Evolutionary conservation across 2,888 invertebrate genomes (phyloP), one percentile per base, ranked within the genome.

Genomic region (Lepidonotus clava): DNA sequence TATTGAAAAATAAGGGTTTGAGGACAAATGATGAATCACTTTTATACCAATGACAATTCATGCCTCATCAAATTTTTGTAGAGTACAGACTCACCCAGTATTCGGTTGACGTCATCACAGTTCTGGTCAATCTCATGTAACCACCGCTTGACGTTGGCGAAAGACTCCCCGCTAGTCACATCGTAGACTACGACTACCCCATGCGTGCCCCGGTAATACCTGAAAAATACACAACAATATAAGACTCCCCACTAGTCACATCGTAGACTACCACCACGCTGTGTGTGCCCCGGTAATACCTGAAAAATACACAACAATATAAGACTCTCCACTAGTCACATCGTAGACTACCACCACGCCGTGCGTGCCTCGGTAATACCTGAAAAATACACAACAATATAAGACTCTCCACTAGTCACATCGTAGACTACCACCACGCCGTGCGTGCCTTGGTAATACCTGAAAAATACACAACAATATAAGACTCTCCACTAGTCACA

Each of bases 111-210:
- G 92, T 98, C 97, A 95, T 99, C 99, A 96, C 99, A 99, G 95
- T 99, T 99, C 94, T 98, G 98, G 94, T 99, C 99, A 90, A 99
- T 99, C 95, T 99, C 99, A 94, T 98, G 98, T 86, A 99, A 95
- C 99, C 99, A 99, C 94, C 99, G 95, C 94, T 99, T 98, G 0
- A 99, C 99, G 95, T 99, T 99, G 88, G 98, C 98, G 95, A 99
- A 99, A 84, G 99, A 98, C 94, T 99, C 99, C 66, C 99, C 99
- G 94, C 97, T 98, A 89, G 98, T 98, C 84, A 99, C 99, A 96
- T 99, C 99, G 95, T 99, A 99, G 21, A 99, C 99, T 77, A 99
- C 98, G 93, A 99, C 98, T 88, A 99, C 99, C 88, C 99, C 99
- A 95, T 99, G 99, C 80, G 99, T 99, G 86, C 99, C 99, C 93